Percentiles rank a stretch among this genome's conserved stretches.
These are phyloP conservation scores for Chromoteleia sp. DNA, from an alignment of 2,888 invertebrate genomes.

Conservation along the genomic window DNA sequence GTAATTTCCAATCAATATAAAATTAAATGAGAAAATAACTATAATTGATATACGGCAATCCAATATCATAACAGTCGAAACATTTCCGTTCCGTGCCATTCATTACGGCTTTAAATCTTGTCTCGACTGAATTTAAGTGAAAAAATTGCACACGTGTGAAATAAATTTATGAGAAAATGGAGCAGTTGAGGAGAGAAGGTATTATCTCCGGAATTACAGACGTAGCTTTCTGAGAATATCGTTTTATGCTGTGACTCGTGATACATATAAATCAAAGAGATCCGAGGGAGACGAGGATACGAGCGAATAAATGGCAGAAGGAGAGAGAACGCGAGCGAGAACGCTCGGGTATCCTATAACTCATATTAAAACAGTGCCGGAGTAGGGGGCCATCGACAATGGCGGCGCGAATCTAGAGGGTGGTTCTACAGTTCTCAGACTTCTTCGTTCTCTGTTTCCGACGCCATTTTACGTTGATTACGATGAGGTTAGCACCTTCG, in stretches of 20 bases:
- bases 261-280: slow-evolving; percentile 70
- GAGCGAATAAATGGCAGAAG: slow-evolving; percentile 63
- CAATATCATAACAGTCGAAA: slow-evolving; percentile 33
- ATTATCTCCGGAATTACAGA: slow-evolving; percentile 66
- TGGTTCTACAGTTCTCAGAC: slow-evolving; percentile 70
- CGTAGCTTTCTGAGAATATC: slow-evolving; percentile 68
- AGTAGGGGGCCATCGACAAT: slow-evolving; percentile 69
- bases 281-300: slow-evolving; percentile 66
- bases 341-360: slow-evolving; percentile 58
- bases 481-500: slow-evolving; percentile 81
- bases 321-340: slow-evolving; percentile 46
- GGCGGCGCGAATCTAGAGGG: slow-evolving; percentile 71
- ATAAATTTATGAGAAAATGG: slow-evolving; percentile 64
- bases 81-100: slow-evolving; percentile 38
- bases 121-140: slow-evolving; percentile 39
- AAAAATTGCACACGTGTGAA: slow-evolving; percentile 59
- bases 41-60: slow-evolving; percentile 22
- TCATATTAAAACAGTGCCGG: slow-evolving; percentile 62
- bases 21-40: not conserved
- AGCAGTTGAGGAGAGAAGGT: slow-evolving; percentile 54
- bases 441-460: slow-evolving; percentile 75
- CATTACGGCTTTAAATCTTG: slow-evolving; percentile 57
- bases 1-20: not conserved
- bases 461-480: slow-evolving; percentile 83
- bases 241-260: slow-evolving; percentile 69